Conservation (phyloP, 1,140 invertebrate genomes). For the Megalopta genalis region DNA sequence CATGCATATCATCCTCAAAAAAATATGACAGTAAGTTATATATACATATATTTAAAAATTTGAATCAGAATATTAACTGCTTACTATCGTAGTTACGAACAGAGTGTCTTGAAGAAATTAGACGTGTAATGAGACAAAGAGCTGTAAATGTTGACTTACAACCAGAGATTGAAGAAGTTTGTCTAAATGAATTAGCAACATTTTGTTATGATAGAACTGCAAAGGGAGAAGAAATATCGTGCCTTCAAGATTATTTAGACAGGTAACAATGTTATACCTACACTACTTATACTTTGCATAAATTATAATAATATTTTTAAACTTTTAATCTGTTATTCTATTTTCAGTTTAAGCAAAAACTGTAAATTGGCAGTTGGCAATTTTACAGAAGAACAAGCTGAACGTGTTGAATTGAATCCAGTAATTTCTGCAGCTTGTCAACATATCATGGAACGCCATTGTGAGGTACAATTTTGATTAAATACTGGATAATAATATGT, state of each 20-base stretch:
- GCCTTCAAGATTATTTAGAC: constrained; percentile 95
- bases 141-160: constrained; percentile 95
- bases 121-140: constrained; percentile 94
- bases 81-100: constrained; percentile 79
- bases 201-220: constrained; percentile 91
- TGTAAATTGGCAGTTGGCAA: constrained; percentile 90
- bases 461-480: constrained; percentile 80
- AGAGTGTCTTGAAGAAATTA: constrained; percentile 89
- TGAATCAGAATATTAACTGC: background rate
- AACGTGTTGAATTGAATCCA: constrained; percentile 92
- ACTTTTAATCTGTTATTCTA: constrained; percentile 31
- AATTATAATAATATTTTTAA: background rate
- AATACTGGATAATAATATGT: background rate
- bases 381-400: constrained; percentile 94
- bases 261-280: constrained; percentile 69
- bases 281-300: background rate
- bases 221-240: constrained; percentile 93
- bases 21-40: constrained; percentile 79
- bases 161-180: constrained; percentile 95
- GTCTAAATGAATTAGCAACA: constrained; percentile 91
- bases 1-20: constrained; percentile 89
- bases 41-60: background rate
- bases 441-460: constrained; percentile 90
- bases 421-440: constrained; percentile 91
- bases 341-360: constrained; percentile 80